Conservation (phyloP, 37 sponge, comb jelly and placozoan species). For the Sycon ciliatum region DNA sequence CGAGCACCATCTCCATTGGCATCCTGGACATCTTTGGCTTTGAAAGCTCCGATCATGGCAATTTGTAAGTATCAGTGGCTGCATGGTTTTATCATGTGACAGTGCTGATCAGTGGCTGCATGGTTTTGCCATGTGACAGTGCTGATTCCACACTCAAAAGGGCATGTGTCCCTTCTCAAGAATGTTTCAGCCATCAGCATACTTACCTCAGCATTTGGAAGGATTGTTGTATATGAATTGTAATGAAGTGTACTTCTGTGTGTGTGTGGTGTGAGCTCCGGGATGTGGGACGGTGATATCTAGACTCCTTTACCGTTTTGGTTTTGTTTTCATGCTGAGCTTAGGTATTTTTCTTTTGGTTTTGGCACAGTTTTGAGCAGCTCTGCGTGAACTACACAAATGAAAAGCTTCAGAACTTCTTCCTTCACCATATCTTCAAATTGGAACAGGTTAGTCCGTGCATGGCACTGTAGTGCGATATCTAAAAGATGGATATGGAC, state of each 20-base stretch:
- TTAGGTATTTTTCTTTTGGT: neutral
- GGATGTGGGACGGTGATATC: too few relatives aligned
- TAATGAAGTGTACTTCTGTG: too few relatives aligned
- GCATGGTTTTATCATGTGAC: neutral
- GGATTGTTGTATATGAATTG: too few relatives aligned
- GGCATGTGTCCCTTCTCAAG: too few relatives aligned
- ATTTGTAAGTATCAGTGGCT: neutral
- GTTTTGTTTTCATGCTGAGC: too few relatives aligned
- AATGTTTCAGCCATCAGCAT: too few relatives aligned
- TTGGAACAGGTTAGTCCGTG: slow-evolving; percentile 9
- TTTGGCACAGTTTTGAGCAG: slow-evolving; percentile 1
- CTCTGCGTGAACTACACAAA: slow-evolving; percentile 12
- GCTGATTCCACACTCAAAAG: too few relatives aligned
- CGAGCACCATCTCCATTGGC: neutral
- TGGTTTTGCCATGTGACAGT: neutral
- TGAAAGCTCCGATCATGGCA: slow-evolving; percentile 5
- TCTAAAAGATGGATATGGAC: too few relatives aligned
- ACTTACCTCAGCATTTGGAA: too few relatives aligned
- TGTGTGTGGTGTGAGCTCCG: too few relatives aligned
- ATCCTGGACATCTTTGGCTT: slow-evolving; percentile 16
- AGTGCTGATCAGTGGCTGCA: neutral
- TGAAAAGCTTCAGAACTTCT: slow-evolving; percentile 2
- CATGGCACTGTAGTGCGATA: too few relatives aligned
- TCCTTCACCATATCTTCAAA: neutral
- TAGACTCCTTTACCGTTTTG: too few relatives aligned